Percentiles rank a stretch among this genome's conserved stretches.
Conservation (phyloP, 35 echinoderm and acorn worm species). For the Ophiothrix spiculata region DNA sequence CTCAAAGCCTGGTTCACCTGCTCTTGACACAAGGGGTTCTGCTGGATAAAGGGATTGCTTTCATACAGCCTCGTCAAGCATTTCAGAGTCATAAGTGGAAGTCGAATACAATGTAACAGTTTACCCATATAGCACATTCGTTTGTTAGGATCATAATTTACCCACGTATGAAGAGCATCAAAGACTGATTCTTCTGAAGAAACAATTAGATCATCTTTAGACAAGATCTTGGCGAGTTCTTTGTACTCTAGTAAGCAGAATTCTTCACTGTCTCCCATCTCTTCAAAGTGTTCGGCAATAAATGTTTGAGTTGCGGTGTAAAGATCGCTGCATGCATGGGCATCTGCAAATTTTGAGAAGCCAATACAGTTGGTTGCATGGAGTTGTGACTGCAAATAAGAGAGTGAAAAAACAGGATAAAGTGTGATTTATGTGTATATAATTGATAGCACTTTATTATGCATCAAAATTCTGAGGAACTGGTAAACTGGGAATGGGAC, state of each 20-base stretch:
- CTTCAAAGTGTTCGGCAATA: conserved; percentile 77
- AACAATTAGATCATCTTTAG: conserved; percentile 66
- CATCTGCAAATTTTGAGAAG: conserved; percentile 86
- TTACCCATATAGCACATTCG: conserved; percentile 51
- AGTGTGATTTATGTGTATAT: too few relatives aligned
- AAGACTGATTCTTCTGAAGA: conserved; percentile 77
- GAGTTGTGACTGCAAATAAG: conserved; percentile 50
- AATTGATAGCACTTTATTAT: too few relatives aligned
- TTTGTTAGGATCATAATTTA: conserved; percentile 62
- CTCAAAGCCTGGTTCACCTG: conserved; percentile 61
- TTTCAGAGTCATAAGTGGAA: conserved; percentile 74
- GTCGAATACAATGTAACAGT: conserved; percentile 68
- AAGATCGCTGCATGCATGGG: conserved; percentile 78
- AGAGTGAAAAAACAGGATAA: too few relatives aligned
- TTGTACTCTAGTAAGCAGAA: conserved; percentile 58
- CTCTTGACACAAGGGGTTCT: conserved; percentile 62
- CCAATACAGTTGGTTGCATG: conserved; percentile 92
- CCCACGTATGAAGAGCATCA: conserved; percentile 62
- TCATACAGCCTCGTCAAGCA: conserved; percentile 62
- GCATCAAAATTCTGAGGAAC: too few relatives aligned
- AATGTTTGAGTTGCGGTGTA: conserved; percentile 45
- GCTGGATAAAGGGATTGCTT: conserved; percentile 56
- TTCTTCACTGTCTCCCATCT: conserved; percentile 72
- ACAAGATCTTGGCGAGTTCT: conserved; percentile 65
- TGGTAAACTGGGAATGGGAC: too few relatives aligned